phyloP scores from a whole-genome alignment of 2,113 vertebrate genomes.

The Peromyscus maniculatus region DNA sequence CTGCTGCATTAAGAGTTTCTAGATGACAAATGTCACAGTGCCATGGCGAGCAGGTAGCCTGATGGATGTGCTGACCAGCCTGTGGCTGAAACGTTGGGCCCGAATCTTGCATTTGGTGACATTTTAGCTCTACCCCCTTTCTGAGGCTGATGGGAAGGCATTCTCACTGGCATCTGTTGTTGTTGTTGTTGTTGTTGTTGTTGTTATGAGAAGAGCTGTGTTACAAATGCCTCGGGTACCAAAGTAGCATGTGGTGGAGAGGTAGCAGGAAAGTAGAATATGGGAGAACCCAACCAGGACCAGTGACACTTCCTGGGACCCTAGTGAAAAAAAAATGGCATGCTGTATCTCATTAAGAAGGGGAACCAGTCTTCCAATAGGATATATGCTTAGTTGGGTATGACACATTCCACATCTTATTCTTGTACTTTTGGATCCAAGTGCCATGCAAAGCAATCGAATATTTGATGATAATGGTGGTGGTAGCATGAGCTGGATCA shows the following conservation, averaged over 20 bases:
- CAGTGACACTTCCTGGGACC: background rate
- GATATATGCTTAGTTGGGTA: background rate
- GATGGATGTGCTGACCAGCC: background rate
- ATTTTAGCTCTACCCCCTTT: background rate
- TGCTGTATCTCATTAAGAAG: background rate
- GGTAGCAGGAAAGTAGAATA: fast-evolving
- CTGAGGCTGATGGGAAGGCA: background rate
- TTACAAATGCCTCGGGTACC: background rate
- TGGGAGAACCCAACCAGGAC: background rate
- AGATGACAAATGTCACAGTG: background rate
- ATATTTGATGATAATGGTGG: background rate
- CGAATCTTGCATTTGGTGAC: background rate
- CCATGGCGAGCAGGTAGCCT: fast-evolving
- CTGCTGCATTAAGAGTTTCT: constrained; percentile 36
- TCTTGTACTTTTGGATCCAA: background rate
- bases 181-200: background rate
- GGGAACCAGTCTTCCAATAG: background rate
- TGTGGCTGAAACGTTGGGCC: background rate
- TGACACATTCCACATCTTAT: background rate
- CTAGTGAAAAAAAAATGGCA: background rate
- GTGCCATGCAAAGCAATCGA: background rate
- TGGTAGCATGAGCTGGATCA: too few relatives aligned
- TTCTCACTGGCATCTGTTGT: background rate
- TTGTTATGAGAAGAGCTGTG: background rate
- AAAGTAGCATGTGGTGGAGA: background rate